Percentiles rank a stretch among this genome's conserved stretches.
Conservation (phyloP, 2,888 invertebrate species). For the Eustalomyia histrio region DNA sequence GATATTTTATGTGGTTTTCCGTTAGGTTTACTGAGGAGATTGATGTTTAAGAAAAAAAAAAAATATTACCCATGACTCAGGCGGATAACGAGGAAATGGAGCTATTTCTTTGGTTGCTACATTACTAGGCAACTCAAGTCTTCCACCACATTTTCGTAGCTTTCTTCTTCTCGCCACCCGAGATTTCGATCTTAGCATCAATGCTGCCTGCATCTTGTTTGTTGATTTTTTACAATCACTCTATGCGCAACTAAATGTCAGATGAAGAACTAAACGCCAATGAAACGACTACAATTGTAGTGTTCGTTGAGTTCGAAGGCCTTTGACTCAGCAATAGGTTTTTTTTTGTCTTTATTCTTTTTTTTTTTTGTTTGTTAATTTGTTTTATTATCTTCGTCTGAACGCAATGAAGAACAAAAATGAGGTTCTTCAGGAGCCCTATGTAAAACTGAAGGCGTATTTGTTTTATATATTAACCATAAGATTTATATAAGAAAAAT, state of each 20-base stretch:
- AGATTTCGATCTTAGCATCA: constrained; percentile 94
- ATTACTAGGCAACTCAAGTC: constrained; percentile 91
- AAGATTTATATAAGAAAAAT: constrained; percentile 49
- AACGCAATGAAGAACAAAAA: constrained; percentile 58
- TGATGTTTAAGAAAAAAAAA: constrained; percentile 67
- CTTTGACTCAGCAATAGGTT: constrained; percentile 33
- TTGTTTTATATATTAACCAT: constrained; percentile 50
- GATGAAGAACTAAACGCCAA: constrained; percentile 19
- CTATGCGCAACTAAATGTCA: constrained; percentile 61
- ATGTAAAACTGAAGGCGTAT: constrained; percentile 74
- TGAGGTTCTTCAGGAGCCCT: constrained; percentile 73
- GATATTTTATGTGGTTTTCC: constrained; percentile 61
- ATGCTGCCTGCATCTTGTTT: constrained; percentile 91
- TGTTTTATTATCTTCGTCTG: constrained; percentile 23
- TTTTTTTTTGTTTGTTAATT: not conserved
- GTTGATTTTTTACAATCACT: constrained; percentile 67
- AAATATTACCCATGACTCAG: constrained; percentile 85
- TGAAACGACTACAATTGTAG: not conserved
- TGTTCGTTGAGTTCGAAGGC: constrained; percentile 23
- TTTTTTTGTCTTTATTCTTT: too few relatives aligned
- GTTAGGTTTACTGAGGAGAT: constrained; percentile 51
- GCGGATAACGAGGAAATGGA: constrained; percentile 93
- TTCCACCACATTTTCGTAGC: constrained; percentile 86
- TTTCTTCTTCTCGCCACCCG: constrained; percentile 90
- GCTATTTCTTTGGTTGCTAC: constrained; percentile 92